Evolutionary conservation across 1,140 invertebrate genomes (phyloP), one percentile per base, ranked within the genome.

Genomic region (Rhopalosiphum padi): DNA sequence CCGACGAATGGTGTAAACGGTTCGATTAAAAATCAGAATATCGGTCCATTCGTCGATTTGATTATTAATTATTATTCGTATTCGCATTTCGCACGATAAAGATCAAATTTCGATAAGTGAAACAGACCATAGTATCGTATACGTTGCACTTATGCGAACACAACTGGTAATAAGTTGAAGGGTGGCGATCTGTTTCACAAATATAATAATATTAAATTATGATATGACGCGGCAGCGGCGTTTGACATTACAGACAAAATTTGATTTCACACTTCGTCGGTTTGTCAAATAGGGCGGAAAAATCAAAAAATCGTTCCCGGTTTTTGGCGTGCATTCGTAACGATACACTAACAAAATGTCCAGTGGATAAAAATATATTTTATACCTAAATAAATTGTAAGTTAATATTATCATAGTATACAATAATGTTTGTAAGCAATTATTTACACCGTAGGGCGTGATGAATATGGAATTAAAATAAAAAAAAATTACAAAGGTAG

Each of bases 171-270:
- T 77, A 77, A 77, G n/a, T 77, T n/a, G 30, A 77, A n/a, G 60
- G 60, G 30, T 77, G 60, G 60, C 60, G 30, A 77, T 77, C 15
- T 15, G 60, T 77, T 77, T 77, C 60, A n/a, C 60, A 22, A 18
- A 77, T 77, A 77, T 35, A 77, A 77, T 77, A 77, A 18, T 77
- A 77, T 77, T 77, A 77, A 77, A 77, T 77, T 77, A 77, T 77
- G 15, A n/a, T 77, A 15, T 60, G 55, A n/a, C 30, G 60, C 9
- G 9, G 11, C 30, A 77, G 30, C n/a, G n/a, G 15, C 30, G 60
- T 77, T n/a, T 77, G 60, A 77, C 60, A 77, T 77, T 77, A 77
- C n/a, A 15, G 18, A 21, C 60, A n/a, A 35, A n/a, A 77, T 77
- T 77, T 77, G 60, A 77, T 77, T 77, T 77, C 30, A 77, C 60